A percentile compares a stretch with the other conserved stretches of the same genome.
Evolutionary conservation across 2,888 invertebrate genomes (phyloP).

Genomic region (Pachymerium ferrugineum): DNA sequence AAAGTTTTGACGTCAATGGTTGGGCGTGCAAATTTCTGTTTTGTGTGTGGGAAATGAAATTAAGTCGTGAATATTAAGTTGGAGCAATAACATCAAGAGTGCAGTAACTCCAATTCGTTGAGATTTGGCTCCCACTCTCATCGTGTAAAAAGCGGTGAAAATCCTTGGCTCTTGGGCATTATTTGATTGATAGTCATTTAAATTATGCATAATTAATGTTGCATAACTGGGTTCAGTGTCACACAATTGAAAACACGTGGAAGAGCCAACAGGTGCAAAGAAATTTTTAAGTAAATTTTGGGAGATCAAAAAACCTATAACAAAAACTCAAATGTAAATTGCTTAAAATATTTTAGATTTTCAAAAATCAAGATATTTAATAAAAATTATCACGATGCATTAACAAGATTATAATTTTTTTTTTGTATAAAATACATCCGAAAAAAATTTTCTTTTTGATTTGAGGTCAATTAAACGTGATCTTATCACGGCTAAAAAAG

Average conservation of each 20-base stretch:
- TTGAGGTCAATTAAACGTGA: too few relatives aligned
- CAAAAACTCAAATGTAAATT: too few relatives aligned
- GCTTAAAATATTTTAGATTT: too few relatives aligned
- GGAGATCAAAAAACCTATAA: too few relatives aligned
- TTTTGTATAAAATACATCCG: too few relatives aligned
- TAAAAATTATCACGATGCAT: too few relatives aligned
- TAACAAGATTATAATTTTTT: too few relatives aligned
- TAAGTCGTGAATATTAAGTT: not conserved
- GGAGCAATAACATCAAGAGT: not conserved
- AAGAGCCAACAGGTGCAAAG: not conserved
- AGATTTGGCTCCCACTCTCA: not conserved
- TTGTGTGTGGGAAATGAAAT: not conserved
- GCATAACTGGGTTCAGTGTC: conserved; percentile 2
- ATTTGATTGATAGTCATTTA: not conserved
- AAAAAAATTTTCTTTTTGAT: too few relatives aligned
- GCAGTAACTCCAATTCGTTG: not conserved
- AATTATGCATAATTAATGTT: conserved; percentile 2
- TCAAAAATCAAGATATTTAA: too few relatives aligned
- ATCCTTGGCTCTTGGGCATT: not conserved
- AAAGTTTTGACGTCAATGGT: too few relatives aligned
- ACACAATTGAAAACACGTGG: not conserved
- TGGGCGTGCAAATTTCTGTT: not conserved
- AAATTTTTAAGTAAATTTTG: not conserved
- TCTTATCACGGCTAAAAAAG: too few relatives aligned
- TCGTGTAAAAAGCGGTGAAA: not conserved